Evolutionary conservation across 35 echinoderm and acorn worm species (phyloP), one percentile per base, ranked within the genome.

Genomic region (Hemicentrotus pulcherrimus): DNA sequence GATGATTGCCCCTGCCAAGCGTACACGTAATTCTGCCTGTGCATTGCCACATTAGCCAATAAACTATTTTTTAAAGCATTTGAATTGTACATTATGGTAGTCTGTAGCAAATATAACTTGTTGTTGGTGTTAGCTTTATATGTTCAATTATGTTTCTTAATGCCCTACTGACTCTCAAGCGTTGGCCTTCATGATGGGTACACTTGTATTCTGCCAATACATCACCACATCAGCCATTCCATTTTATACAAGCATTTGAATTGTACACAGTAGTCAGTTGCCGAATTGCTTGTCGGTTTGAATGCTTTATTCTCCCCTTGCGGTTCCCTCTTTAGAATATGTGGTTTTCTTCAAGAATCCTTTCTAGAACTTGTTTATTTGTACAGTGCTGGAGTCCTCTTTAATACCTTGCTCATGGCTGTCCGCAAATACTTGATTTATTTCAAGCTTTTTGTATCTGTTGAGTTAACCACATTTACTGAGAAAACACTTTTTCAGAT

Each of bases 341-440:
- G 65, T 78, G 65, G 65, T 22, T 78, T n/a, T 78, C 19, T 22
- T 78, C 19, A 78, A 78, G 65, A 78, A 78, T 24, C 65, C 65
- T 78, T 78, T 78, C 65, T 28, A 78, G 65, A 22, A 78, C 65
- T 78, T 78, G 65, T 78, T 78, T 78, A 78, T 78, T 78, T 78
- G 22, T 28, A 78, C 65, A 78, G 65, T 5, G 65, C 28, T 78
- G 65, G 65, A n/a, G 65, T 78, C 18, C 65, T 78, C 65, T 28
- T 78, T n/a, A n/a, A 78, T 14, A n/a, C 19, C 65, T 78, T 78
- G 22, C 65, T 78, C 28, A 8, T 78, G 65, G 65, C 22, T 78
- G 65, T 78, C 65, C 19, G 65, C 65, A 78, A 78, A n/a, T 78
- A 78, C 65, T 8, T 78, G 65, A 78, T 78, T 78, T 78, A 78